Percentiles rank a stretch among this genome's conserved stretches.
Conservation (phyloP, 2,888 invertebrate genomes). For the Dendrolimus pini region DNA sequence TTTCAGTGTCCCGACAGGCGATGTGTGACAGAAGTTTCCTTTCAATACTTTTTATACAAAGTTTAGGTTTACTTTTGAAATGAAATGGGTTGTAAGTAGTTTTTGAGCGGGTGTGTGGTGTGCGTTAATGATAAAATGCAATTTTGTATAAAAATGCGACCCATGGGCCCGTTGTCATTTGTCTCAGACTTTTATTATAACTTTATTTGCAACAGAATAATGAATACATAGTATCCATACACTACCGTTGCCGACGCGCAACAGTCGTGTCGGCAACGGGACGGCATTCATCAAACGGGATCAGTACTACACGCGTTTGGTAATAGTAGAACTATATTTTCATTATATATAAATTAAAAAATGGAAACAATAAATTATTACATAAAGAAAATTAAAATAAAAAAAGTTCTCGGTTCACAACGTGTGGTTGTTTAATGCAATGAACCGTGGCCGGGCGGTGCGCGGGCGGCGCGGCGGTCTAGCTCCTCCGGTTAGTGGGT, state of each 20-base stretch:
- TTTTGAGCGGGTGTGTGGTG: slow-evolving; percentile 16
- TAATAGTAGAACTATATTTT: slow-evolving; percentile 73
- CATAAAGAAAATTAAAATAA: slow-evolving; percentile 59
- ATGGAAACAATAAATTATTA: slow-evolving; percentile 74
- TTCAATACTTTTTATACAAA: no score
- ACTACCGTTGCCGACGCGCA: slow-evolving; percentile 2
- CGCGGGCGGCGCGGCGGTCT: slow-evolving; percentile 18
- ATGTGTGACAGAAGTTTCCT: no score
- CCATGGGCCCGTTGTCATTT: slow-evolving; percentile 44
- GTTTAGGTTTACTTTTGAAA: no score
- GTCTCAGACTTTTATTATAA: slow-evolving; percentile 56
- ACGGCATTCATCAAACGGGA: slow-evolving; percentile 20
- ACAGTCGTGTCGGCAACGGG: slow-evolving; percentile 2
- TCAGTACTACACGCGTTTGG: slow-evolving; percentile 52
- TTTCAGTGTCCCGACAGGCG: no score
- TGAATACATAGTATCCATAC: slow-evolving; percentile 64
- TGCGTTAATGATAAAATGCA: slow-evolving; percentile 51
- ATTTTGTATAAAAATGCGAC: slow-evolving; percentile 43
- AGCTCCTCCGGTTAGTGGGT: slow-evolving; percentile 11
- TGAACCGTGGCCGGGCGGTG: slow-evolving; percentile 45
- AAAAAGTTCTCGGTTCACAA: slow-evolving; percentile 56
- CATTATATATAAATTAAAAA: slow-evolving; percentile 72
- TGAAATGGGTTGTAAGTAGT: no score
- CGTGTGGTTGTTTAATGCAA: slow-evolving; percentile 44
- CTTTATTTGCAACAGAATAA: slow-evolving; percentile 57